Base-by-base conservation (phyloP, 2,797 vertebrate genomes). In the Gobio occitaniae region DNA sequence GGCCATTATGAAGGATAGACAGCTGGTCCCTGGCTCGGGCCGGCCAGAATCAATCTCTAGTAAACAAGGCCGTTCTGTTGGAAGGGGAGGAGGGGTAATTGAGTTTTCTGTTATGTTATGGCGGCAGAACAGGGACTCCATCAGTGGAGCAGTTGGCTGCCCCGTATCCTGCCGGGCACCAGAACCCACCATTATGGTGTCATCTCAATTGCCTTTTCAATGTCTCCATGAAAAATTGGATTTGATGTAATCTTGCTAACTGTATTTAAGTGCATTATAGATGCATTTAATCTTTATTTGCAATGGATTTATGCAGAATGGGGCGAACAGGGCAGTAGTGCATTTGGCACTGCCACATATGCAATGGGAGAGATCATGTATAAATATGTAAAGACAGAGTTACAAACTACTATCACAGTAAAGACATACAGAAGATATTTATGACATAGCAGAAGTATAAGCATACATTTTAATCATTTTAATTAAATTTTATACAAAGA, bases 11-110 rank as follows among this genome's bases (percentile, higher is more conserved):
- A 79, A 82, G 74, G 50, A 71, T 32, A 87, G 87, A 90, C 89
- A 89, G 89, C 89, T 89, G 88, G 88, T 86, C 87, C 82, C 72
- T 83, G 85, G 87, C 75, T 79, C 52, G 50, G 83, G 50, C 84
- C 32, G 85, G 81, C 84, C 83, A 86, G 80, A 80, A 89, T 90
- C 85, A 87, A 88, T 89, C 89, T 88, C 56, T 59, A 61, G 65
- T 88, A 86, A 89, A 86, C 79, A 82, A 82, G 74, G n/a, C 56
- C 15, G 56, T 76, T 78, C 66, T 80, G 77, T 66, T 52, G 77
- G 77, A 50, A 54, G 69, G 88, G 75, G 68, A 66, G 63, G 38
- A 36, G 59, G 38, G 74, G 65, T 89, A 89, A 90, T 89, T 86
- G 85, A 89, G 89, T 90, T 89, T 88, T 86, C 78, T 74, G 78